These are phyloP conservation scores for Cremastinae sp. DNA, from an alignment of 2,888 invertebrate species.

Conservation along the genomic window DNA sequence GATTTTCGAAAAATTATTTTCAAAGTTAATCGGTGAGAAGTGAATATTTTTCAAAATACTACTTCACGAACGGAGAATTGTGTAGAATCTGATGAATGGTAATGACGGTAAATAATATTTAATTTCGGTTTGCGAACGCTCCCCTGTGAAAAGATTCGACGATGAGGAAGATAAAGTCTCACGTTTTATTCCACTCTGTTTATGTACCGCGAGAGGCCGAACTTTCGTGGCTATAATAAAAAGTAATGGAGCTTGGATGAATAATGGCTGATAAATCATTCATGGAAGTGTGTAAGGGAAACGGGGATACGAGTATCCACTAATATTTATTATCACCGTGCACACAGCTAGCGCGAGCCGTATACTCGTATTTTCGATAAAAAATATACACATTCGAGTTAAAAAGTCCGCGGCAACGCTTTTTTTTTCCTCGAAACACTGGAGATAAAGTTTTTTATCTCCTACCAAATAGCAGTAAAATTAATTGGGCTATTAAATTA, in stretches of 20 bases:
- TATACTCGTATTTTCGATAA: constrained; percentile 15
- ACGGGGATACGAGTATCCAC: constrained; percentile 35
- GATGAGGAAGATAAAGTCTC: constrained; percentile 29
- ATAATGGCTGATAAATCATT: constrained; percentile 63
- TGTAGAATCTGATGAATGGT: constrained; percentile 45
- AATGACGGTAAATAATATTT: constrained; percentile 48
- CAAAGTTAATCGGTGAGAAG: too few relatives aligned
- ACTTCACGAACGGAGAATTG: too few relatives aligned
- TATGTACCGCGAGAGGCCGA: constrained; percentile 32
- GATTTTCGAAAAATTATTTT: too few relatives aligned
- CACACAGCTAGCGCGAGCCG: constrained; percentile 14
- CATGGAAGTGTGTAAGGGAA: constrained; percentile 50
- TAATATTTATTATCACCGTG: constrained; percentile 29
- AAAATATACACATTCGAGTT: not conserved
- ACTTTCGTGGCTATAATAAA: constrained; percentile 58
- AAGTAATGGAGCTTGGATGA: constrained; percentile 59
- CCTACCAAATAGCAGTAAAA: not conserved
- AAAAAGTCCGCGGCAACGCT: not conserved
- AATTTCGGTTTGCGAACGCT: constrained; percentile 31
- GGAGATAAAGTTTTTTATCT: not conserved
- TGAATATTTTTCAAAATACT: too few relatives aligned
- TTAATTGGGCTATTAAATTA: too few relatives aligned
- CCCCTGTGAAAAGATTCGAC: constrained; percentile 40
- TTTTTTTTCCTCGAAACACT: not conserved
- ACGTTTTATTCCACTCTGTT: constrained; percentile 26